phyloP scores from a whole-genome alignment of 2,113 vertebrate species.

The Puffinus mauretanicus region DNA sequence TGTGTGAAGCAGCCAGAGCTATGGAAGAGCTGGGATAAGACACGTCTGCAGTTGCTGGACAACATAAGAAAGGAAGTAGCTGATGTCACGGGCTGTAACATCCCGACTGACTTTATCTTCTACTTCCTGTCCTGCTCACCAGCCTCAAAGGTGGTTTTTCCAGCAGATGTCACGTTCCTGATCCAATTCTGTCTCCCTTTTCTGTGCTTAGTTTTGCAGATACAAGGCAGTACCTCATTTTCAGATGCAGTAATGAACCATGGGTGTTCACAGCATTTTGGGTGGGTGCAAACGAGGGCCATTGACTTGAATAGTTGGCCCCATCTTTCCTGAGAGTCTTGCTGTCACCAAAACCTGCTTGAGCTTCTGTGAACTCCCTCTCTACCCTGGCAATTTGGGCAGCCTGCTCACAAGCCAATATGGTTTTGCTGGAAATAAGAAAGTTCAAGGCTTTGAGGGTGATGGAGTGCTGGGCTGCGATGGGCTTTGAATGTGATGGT shows the following conservation, averaged over 20 bases:
- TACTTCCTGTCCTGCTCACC: background rate
- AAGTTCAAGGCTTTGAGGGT: background rate
- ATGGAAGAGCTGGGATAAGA: background rate
- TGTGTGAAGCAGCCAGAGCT: constrained; percentile 2
- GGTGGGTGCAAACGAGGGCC: background rate
- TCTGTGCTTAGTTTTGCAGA: background rate
- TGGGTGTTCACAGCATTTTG: background rate
- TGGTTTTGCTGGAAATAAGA: background rate
- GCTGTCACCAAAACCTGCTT: background rate
- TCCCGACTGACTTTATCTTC: background rate
- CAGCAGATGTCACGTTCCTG: background rate
- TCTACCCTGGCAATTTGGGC: background rate
- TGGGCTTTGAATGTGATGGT: background rate
- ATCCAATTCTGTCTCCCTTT: background rate
- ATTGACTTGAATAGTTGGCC: background rate
- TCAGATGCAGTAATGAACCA: background rate
- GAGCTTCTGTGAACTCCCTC: background rate
- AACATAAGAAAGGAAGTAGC: background rate
- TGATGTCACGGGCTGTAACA: background rate
- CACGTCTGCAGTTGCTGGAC: background rate
- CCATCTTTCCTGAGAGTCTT: background rate
- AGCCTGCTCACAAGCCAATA: background rate
- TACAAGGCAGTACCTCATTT: background rate
- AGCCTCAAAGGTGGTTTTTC: background rate
- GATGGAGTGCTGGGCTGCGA: background rate